phyloP scores from a whole-genome alignment of 2,888 invertebrate genomes.

The Calameuta idolon region DNA sequence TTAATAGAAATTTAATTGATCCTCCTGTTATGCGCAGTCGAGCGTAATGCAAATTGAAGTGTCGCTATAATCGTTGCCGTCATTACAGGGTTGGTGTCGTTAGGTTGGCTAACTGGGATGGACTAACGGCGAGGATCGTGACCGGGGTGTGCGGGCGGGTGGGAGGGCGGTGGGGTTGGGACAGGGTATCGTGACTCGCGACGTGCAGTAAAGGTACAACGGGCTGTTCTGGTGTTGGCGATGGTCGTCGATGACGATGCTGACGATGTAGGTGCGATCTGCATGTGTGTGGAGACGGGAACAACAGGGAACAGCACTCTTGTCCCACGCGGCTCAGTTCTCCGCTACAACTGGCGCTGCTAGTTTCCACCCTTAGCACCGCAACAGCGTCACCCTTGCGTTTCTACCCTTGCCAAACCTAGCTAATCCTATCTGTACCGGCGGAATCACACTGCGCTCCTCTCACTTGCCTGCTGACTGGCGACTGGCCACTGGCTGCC shows the following conservation, averaged over 20 bases:
- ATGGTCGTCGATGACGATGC: neutral
- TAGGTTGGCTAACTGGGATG: slow-evolving; percentile 2
- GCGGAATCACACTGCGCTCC: slow-evolving; percentile 40
- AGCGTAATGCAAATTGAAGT: slow-evolving; percentile 61
- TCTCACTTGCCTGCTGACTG: neutral
- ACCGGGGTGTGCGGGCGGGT: slow-evolving; percentile 16
- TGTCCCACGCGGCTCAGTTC: slow-evolving; percentile 60
- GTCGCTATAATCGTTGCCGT: slow-evolving; percentile 9
- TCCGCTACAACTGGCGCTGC: slow-evolving; percentile 39
- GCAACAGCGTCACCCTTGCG: slow-evolving; percentile 12
- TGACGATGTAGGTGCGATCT: slow-evolving; percentile 2
- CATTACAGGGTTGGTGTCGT: neutral
- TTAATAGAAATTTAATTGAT: slow-evolving; percentile 66
- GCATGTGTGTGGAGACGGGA: slow-evolving; percentile 30
- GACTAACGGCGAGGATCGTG: slow-evolving; percentile 9
- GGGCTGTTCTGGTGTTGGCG: neutral
- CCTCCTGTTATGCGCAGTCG: slow-evolving; percentile 60
- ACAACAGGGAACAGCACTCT: slow-evolving; percentile 55
- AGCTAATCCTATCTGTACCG: slow-evolving; percentile 51
- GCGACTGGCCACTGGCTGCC: neutral
- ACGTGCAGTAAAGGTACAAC: slow-evolving; percentile 11
- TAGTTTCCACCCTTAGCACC: slow-evolving; percentile 20
- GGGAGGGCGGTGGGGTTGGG: slow-evolving; percentile 31
- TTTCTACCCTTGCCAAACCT: slow-evolving; percentile 10
- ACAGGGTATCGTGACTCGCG: slow-evolving; percentile 28